Evolutionary conservation across 1,140 invertebrate genomes (phyloP).

Genomic region (Anastrepha obliqua): DNA sequence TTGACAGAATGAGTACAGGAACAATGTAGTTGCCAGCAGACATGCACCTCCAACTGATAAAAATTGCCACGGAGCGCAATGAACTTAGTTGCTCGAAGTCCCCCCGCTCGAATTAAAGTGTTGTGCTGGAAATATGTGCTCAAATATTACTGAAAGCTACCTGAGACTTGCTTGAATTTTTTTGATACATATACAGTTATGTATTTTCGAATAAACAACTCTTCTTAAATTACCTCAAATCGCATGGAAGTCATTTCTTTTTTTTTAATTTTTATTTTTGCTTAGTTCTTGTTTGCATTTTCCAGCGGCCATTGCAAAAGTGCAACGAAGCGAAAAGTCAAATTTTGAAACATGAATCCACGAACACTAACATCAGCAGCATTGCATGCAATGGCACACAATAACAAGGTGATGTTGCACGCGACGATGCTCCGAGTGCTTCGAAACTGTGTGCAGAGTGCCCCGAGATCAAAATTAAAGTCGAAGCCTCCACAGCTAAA

Average conservation of each 20-base stretch:
- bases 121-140: no score
- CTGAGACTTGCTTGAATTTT: no score
- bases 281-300: neutral
- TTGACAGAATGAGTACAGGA: no score
- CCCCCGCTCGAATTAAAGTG: no score
- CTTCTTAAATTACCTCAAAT: neutral
- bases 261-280: neutral
- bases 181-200: no score
- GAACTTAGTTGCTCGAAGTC: no score
- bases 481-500: neutral
- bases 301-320: neutral
- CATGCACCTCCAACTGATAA: no score
- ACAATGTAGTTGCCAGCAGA: no score
- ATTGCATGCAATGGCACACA: neutral
- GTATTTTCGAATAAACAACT: neutral
- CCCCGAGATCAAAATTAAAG: neutral
- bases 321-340: slow-evolving; percentile 27
- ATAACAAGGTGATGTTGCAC: neutral
- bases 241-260: no score
- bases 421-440: neutral
- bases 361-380: neutral
- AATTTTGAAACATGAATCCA: slow-evolving; percentile 13
- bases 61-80: no score
- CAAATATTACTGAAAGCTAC: no score
- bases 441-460: neutral